Evolutionary conservation across 2,797 vertebrate genomes (phyloP), one percentile per base, ranked within the genome.

Genomic region (Cuculus canorus): DNA sequence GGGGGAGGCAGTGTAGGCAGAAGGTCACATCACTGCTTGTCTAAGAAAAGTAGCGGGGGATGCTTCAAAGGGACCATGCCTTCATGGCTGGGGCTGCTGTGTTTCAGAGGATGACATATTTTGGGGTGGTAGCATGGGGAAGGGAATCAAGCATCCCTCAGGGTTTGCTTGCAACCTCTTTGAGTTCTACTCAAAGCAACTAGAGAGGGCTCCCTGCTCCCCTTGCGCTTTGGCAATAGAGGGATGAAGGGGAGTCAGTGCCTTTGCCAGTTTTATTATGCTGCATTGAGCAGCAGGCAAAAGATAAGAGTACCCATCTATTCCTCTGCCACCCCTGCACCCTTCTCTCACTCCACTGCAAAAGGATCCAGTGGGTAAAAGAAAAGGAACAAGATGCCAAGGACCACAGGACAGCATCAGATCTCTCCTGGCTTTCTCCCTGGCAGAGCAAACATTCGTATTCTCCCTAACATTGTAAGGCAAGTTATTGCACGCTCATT

Each of bases 401-500:
- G 54, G 37, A 43, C 7, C 3, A 1, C 8, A 1, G 27, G 22
- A 35, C 68, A 77, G 18, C 45, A 88, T 41, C n/a, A 10, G 1
- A 3, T 22, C 69, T 82, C 80, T 82, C 63, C 25, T 13, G 47
- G 66, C 33, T 65, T 72, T 39, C 56, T 35, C 54, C 54, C 63
- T 57, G 33, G 88, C 76, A 88, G 32, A 92, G 45, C 17, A 93
- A 95, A 72, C 59, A 82, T 92, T 95, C 94, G 60, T 63, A 88
- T 86, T 94, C 70, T 92, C 84, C 60, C 57, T 54, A 50, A 77
- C 1, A 1, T 52, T 6, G 1, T 65, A 94, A 95, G 37, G 68
- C 90, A 86, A 92, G 71, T 93, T 96, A 94, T 94, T 92, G 82
- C 90, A 95, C 70, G 75, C 18, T 39, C n/a, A 1, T 43, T 27